Conservation (phyloP, 2,888 invertebrate genomes). For the Chesias legatella region DNA sequence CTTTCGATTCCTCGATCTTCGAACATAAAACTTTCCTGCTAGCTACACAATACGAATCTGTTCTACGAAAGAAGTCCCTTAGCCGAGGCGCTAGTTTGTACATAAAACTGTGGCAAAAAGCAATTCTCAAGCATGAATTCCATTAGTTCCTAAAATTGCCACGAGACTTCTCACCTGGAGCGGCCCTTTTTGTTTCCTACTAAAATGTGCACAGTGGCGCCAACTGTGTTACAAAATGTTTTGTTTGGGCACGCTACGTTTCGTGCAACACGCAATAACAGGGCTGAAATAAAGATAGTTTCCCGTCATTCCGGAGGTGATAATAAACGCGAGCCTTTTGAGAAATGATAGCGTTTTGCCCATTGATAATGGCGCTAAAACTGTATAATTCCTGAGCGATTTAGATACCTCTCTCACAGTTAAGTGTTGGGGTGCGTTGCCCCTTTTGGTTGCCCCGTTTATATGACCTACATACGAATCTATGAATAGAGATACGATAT, state of each 20-base stretch:
- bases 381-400: conserved; percentile 35
- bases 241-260: conserved; percentile 42
- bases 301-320: conserved; percentile 39
- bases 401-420: conserved; percentile 22
- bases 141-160: too few relatives aligned
- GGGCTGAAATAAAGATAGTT: conserved; percentile 46
- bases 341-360: conserved; percentile 38
- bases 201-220: conserved; percentile 1
- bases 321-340: conserved; percentile 39
- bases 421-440: conserved; percentile 13
- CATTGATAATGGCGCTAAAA: conserved; percentile 38
- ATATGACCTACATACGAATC: conserved; percentile 13
- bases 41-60: too few relatives aligned
- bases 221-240: conserved; percentile 16
- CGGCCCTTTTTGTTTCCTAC: too few relatives aligned
- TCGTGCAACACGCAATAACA: conserved; percentile 59
- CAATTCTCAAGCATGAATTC: too few relatives aligned
- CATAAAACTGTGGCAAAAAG: too few relatives aligned
- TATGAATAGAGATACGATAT: conserved; percentile 13
- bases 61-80: too few relatives aligned
- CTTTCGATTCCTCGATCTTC: too few relatives aligned
- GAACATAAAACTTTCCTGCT: too few relatives aligned
- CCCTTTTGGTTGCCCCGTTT: neutral
- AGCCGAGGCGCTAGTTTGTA: too few relatives aligned
- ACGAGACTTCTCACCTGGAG: too few relatives aligned